These are phyloP conservation scores for Teleogryllus occipitalis DNA, from an alignment of 1,140 invertebrate species.

Conservation along the genomic window DNA sequence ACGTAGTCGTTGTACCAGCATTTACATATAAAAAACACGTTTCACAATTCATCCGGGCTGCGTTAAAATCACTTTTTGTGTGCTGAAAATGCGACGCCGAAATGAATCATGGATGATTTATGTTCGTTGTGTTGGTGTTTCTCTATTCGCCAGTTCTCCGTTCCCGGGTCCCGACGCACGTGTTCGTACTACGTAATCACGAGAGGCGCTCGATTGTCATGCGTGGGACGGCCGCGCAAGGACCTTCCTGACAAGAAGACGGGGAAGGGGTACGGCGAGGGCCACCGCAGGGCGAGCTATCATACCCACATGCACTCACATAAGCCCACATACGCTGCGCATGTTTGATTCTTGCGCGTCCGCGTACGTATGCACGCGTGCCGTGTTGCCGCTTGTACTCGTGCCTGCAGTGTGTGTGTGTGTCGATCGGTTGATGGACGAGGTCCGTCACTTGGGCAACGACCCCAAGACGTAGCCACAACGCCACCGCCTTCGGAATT, in stretches of 20 bases:
- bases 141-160: neutral
- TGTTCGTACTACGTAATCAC: neutral
- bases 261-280: too few relatives aligned
- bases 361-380: neutral
- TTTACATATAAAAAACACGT: neutral
- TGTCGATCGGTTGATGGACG: neutral
- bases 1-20: neutral
- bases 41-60: neutral
- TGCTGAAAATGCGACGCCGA: neutral
- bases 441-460: neutral
- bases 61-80: neutral
- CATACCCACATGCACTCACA: neutral
- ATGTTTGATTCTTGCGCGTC: neutral
- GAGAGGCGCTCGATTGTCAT: neutral
- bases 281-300: too few relatives aligned
- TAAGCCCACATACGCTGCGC: neutral
- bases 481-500: neutral
- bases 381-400: neutral
- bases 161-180: neutral
- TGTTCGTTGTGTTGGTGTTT: neutral
- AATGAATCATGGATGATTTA: constrained; percentile 1
- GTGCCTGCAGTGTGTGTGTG: too few relatives aligned
- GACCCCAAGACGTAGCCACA: neutral
- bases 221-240: neutral
- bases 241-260: neutral